phyloP scores from a whole-genome alignment of 2,888 invertebrate species.

The Dynastes tityus region DNA sequence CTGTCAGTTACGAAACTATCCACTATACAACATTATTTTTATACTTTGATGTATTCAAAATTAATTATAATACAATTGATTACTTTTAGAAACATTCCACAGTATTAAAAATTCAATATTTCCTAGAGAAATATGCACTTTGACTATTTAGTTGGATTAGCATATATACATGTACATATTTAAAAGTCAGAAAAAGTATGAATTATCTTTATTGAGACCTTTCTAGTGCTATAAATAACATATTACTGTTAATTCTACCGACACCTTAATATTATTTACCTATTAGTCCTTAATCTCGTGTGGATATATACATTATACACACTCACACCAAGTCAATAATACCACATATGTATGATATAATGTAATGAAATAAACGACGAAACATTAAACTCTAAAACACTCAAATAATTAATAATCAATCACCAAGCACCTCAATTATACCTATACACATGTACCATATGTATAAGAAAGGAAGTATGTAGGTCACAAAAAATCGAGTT shows the following conservation, averaged over 20 bases:
- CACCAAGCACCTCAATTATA: constrained; percentile 9
- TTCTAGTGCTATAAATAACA: not conserved
- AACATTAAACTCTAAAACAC: not conserved
- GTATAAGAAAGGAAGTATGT: not conserved
- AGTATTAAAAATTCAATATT: too few relatives aligned
- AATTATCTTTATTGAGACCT: not conserved
- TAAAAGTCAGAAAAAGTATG: not conserved
- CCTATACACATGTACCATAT: not conserved
- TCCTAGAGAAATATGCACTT: too few relatives aligned
- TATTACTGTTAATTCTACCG: not conserved
- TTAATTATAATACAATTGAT: too few relatives aligned
- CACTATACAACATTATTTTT: too few relatives aligned
- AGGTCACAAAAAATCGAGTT: not conserved
- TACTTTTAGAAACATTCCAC: too few relatives aligned
- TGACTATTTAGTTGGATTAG: too few relatives aligned
- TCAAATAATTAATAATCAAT: not conserved
- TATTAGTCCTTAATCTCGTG: constrained; percentile 5
- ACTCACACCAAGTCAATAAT: constrained; percentile 20
- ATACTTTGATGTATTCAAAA: too few relatives aligned
- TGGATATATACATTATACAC: constrained; percentile 8
- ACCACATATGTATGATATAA: not conserved
- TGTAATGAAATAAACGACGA: not conserved
- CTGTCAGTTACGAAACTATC: too few relatives aligned
- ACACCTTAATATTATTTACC: constrained; percentile 4
- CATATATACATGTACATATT: not conserved